Evolutionary conservation across 2,888 invertebrate genomes (phyloP), one percentile per base, ranked within the genome.

Genomic region (Phortica okadai): DNA sequence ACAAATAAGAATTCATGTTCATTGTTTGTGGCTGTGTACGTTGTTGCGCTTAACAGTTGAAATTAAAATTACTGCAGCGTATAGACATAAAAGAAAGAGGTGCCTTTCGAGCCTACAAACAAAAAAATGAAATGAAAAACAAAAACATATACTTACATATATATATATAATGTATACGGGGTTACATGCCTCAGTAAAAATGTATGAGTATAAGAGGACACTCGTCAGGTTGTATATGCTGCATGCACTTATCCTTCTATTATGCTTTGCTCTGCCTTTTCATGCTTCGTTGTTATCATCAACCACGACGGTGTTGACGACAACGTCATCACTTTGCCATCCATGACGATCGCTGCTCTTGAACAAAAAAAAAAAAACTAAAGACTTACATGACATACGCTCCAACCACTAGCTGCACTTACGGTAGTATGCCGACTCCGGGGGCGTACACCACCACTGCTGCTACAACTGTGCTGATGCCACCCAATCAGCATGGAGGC

Each of bases 331-430:
- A 78, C 69, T 77, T 76, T 11, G 6, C 66, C n/a, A 16, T 42
- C 78, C 50, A 73, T 64, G 58, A 70, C 59, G 75, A 33, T 54
- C 25, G 45, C 21, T 72, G 62, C 67, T 16, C 69, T 42, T 42
- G 4, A 16, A 5, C 74, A 75, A 73, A 76, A 84, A 74, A 74
- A 73, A 77, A 84, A 78, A 82, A 79, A 82, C 82, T 84, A 82
- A 80, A 85, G 90, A 89, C 89, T 73, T 91, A 90, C 78, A 89
- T 90, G 87, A 88, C 90, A 79, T 91, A 91, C 84, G 90, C 90
- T 76, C 91, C 91, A 73, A 89, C 91, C 76, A 89, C 89, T 74
- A 89, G 83, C 79, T 89, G 89, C 79, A 87, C 88, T 79, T 91
- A 91, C 79, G 89, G 88, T 73, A 88, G 88, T 77, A 79, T 91